Evolutionary conservation across 2,797 vertebrate species (phyloP), one percentile per base, ranked within the genome.

Genomic region (Leptodactylus fallax): DNA sequence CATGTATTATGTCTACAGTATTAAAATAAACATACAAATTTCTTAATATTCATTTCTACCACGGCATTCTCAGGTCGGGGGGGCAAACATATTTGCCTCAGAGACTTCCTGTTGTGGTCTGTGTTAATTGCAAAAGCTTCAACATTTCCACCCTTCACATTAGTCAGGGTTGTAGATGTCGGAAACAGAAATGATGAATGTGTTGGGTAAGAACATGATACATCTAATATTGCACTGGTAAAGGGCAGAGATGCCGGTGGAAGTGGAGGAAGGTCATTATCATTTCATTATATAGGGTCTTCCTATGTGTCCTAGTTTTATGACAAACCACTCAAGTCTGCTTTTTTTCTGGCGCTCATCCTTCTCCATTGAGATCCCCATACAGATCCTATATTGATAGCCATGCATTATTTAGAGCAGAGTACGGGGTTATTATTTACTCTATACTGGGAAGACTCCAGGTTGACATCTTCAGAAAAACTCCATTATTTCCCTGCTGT

Each of bases 141-240:
- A 36, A 0, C 60, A 2, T 65, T 21, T 36, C 7, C 6, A 7
- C 53, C 53, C 58, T 49, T 6, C 25, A 63, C 16, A n/a, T 63
- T 21, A 49, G 19, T 81, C 79, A 47, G 9, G 25, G 19, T 56
- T 12, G 56, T 47, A 45, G 19, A 47, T 63, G 13, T 21, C 49
- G 8, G 19, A 36, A 49, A 12, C 17, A 47, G 58, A 81, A 81
- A 23, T 63, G 21, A 81, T 81, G 60, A 65, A 81, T 81, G 21
- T 1, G 23, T 65, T 61, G 58, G 7, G 16, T 65, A 23, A 16
- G 11, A 53, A 49, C 3, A 13, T 49, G 60, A 81, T 60, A 51
- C 60, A 49, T 81, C 36, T 65, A 0, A 63, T 81, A 65, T 65
- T 80, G 19, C 79, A 61, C 1, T 9, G 17, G 36, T 36, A 61